A percentile compares a stretch with the other conserved stretches of the same genome.
phyloP scores from a whole-genome alignment of 2,888 invertebrate genomes.

The Meandrusa payeni region DNA sequence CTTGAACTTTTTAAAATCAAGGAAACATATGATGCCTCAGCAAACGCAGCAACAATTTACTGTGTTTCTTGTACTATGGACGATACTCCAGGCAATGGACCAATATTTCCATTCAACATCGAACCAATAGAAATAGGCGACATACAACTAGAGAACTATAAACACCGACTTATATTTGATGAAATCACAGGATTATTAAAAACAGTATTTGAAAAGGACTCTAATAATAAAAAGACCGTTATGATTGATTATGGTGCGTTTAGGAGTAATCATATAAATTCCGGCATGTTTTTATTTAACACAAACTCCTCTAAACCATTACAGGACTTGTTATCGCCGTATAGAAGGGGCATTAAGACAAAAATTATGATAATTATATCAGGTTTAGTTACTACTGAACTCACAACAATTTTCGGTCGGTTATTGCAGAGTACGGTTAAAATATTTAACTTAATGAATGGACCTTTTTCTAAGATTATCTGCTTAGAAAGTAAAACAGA shows the following conservation, averaged over 20 bases:
- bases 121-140: constrained; percentile 88
- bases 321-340: constrained; percentile 87
- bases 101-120: constrained; percentile 58
- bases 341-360: constrained; percentile 77
- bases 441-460: constrained; percentile 86
- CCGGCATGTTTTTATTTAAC: constrained; percentile 98
- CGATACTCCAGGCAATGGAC: constrained; percentile 32
- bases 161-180: constrained; percentile 89
- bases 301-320: constrained; percentile 90
- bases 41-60: constrained; percentile 58
- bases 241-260: constrained; percentile 91
- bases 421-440: constrained; percentile 88
- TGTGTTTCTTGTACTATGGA: constrained; percentile 53
- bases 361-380: constrained; percentile 88
- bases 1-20: constrained; percentile 84
- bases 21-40: constrained; percentile 47
- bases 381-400: constrained; percentile 90
- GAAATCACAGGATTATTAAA: constrained; percentile 90
- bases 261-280: constrained; percentile 91
- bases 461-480: constrained; percentile 85
- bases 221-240: constrained; percentile 48
- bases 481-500: constrained; percentile 90
- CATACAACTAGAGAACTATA: constrained; percentile 90
- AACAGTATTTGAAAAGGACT: constrained; percentile 84
- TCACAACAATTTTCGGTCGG: constrained; percentile 89